Conservation (phyloP, 2,888 invertebrate species). For the Pemphredon lugubris region DNA sequence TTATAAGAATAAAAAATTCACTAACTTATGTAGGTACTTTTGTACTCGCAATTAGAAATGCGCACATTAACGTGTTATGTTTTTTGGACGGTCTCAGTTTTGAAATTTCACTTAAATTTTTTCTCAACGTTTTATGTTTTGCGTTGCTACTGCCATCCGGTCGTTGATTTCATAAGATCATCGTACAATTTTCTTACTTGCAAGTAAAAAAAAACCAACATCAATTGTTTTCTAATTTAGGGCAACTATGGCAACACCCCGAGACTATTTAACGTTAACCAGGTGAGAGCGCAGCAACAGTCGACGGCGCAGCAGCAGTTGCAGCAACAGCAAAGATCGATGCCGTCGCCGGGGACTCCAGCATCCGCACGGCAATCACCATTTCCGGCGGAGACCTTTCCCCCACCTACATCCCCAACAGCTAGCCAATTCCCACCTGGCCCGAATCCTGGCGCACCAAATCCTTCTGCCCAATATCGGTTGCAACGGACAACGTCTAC, state of each 20-base stretch:
- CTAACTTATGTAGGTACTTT: neutral
- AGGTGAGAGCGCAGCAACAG: slow-evolving; percentile 81
- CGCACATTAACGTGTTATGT: no score
- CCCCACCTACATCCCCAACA: slow-evolving; percentile 83
- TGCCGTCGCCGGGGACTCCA: slow-evolving; percentile 85
- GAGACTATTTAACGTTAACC: slow-evolving; percentile 79
- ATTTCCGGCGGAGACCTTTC: slow-evolving; percentile 82
- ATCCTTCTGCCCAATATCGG: slow-evolving; percentile 82
- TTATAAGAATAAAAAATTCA: neutral
- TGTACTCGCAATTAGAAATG: neutral
- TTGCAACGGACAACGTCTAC: slow-evolving; percentile 84
- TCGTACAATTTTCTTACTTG: no score
- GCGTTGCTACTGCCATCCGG: no score
- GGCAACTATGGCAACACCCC: slow-evolving; percentile 78
- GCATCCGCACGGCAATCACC: slow-evolving; percentile 83
- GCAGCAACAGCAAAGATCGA: slow-evolving; percentile 89
- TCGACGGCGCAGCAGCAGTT: slow-evolving; percentile 79
- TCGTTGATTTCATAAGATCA: no score
- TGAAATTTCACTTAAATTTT: no score
- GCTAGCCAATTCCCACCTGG: slow-evolving; percentile 80
- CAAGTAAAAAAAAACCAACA: no score
- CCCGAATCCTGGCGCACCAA: slow-evolving; percentile 77
- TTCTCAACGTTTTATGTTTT: no score
- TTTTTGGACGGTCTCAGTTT: no score
- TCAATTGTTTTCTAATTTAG: slow-evolving; percentile 60